phyloP scores from a whole-genome alignment of 1,140 invertebrate species.

The Gonioctena quinquepunctata region DNA sequence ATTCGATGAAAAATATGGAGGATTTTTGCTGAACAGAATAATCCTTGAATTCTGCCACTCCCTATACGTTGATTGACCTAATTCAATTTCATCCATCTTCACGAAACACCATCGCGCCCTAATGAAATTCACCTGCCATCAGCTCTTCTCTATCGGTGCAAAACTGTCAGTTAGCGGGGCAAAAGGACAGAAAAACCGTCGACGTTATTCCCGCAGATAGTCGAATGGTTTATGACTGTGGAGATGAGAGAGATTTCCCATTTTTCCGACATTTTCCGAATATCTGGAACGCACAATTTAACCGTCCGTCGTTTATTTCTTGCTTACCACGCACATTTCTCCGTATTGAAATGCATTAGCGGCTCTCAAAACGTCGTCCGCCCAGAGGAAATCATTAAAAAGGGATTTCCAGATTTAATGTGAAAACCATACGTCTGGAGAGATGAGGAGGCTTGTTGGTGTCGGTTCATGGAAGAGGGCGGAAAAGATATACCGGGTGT shows the following conservation, averaged over 20 bases:
- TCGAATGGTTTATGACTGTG: conserved; percentile 28
- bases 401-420: background rate
- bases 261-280: conserved; percentile 21
- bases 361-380: background rate
- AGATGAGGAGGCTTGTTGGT: too few species aligned
- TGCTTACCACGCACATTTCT: conserved; percentile 32
- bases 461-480: background rate
- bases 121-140: background rate
- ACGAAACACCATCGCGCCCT: background rate
- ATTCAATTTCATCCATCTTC: background rate
- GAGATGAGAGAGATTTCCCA: conserved; percentile 29
- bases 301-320: conserved; percentile 25
- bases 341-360: conserved; percentile 27
- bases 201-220: conserved; percentile 29
- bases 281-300: conserved; percentile 34
- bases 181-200: conserved; percentile 11
- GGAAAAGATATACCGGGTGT: too few species aligned
- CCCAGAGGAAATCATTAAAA: background rate
- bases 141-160: background rate
- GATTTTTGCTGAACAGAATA: too few species aligned
- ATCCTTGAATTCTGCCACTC: too few species aligned
- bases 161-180: conserved; percentile 3
- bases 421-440: background rate
- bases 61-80: background rate
- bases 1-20: too few species aligned